Evolutionary conservation across 2,888 invertebrate species (phyloP).

Genomic region (Zygaena filipendulae): DNA sequence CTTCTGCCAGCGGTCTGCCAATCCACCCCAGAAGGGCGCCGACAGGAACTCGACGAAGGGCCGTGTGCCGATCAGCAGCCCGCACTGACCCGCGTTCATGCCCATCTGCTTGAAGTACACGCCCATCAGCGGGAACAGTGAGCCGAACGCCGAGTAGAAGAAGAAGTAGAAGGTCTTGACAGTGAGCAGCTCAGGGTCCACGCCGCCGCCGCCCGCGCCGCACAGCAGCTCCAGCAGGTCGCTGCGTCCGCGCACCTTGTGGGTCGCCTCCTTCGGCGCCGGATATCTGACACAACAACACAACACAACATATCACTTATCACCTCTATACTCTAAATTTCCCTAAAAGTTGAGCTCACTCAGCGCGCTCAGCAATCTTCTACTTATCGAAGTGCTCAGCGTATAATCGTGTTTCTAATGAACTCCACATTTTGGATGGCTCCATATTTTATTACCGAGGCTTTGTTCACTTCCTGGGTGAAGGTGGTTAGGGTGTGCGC

Average conservation of each 20-base stretch:
- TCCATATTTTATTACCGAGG: too few species aligned
- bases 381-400: too few species aligned
- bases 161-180: constrained; percentile 99
- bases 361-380: too few species aligned
- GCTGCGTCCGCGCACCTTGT: constrained; percentile 88
- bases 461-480: too few species aligned
- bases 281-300: constrained; percentile 71
- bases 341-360: too few species aligned
- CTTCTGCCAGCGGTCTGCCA: constrained; percentile 90
- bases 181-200: constrained; percentile 91
- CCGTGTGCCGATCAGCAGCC: constrained; percentile 92
- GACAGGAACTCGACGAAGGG: constrained; percentile 98
- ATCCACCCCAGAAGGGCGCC: constrained; percentile 97
- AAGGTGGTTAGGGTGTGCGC: too few species aligned
- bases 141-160: constrained; percentile 99
- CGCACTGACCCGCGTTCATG: constrained; percentile 97
- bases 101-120: constrained; percentile 99
- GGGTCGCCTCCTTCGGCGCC: constrained; percentile 87
- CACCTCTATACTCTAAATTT: not conserved
- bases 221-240: constrained; percentile 86
- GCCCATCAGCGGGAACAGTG: constrained; percentile 97
- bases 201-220: constrained; percentile 75
- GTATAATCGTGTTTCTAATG: too few species aligned
- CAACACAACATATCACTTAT: constrained; percentile 1
- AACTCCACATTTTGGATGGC: too few species aligned